Base-by-base conservation (phyloP, 2,113 vertebrate species). In the Zosterops hypoxanthus region DNA sequence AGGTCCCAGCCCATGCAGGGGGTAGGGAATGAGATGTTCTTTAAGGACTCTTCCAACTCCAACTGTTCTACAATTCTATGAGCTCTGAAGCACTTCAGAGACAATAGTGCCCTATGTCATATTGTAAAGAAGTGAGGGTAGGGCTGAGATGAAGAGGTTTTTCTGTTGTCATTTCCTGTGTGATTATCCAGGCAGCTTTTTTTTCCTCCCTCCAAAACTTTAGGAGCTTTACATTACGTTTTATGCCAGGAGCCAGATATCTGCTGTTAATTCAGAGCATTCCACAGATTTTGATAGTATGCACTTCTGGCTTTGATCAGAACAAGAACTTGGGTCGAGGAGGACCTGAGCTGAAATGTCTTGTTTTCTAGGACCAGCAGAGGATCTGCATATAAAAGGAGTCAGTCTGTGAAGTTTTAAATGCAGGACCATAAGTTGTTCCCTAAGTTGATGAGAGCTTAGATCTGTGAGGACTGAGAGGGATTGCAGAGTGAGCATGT, bases 41-140 rank as follows among this genome's bases (percentile, higher is more conserved):
- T 53, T 21, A 57, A 57, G 21, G 7, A 47, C 36, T n/a, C 12
- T 82, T 82, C 26, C 57, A 47, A 13, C 14, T 4, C 34, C 72
- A 71, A 55, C 14, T 14, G 1, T 15, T 13, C 34, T 63, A 0
- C 29, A 36, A 7, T 70, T 70, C 61, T 33, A 0, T 57, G 24
- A 18, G 28, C 22, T 86, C 14, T 71, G n/a, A n/a, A n/a, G n/a
- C n/a, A n/a, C 24, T 56, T 70, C 2, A 7, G 36, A 75, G 33
- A 60, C 16, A 34, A 3, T 4, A 18, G 6, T 64, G n/a, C n/a
- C 24, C 15, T 44, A 9, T 0, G 0, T 47, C 36, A 73, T 47
- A 34, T 12, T 56, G 23, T 61, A 22, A 42, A 56, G 34, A 65
- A 57, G 14, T 8, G 42, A 47, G 5, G 2, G 4, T 34, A 55